Evolutionary conservation across 1,140 invertebrate species (phyloP).

Genomic region (Drosophila albomicans): DNA sequence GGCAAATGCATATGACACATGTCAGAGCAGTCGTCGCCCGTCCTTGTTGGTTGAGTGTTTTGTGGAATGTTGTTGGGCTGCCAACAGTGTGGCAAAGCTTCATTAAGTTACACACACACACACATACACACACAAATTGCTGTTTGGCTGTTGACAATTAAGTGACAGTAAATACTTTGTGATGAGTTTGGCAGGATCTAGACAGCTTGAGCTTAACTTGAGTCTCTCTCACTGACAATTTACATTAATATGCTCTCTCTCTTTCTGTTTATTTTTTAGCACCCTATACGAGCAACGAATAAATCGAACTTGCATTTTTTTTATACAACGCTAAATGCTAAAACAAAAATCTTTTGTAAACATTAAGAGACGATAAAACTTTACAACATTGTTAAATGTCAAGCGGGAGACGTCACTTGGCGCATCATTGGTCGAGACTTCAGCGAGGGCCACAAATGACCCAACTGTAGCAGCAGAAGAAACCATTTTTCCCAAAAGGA

Average conservation of each 20-base stretch:
- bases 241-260: constrained; percentile 16
- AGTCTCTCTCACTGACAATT: background rate
- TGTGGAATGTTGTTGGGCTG: constrained; percentile 34
- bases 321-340: constrained; percentile 47
- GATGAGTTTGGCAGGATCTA: constrained; percentile 41
- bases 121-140: constrained; percentile 22
- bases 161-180: constrained; percentile 75
- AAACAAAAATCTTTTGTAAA: constrained; percentile 38
- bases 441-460: constrained; percentile 44
- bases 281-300: constrained; percentile 70
- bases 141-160: constrained; percentile 68
- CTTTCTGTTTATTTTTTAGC: constrained; percentile 43
- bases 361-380: constrained; percentile 32
- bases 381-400: constrained; percentile 19
- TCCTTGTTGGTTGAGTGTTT: constrained; percentile 22
- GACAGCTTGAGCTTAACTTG: constrained; percentile 36
- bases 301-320: constrained; percentile 74
- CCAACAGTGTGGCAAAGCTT: constrained; percentile 47
- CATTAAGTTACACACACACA: constrained; percentile 60
- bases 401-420: constrained; percentile 26
- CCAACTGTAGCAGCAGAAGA: constrained; percentile 52
- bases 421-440: constrained; percentile 45
- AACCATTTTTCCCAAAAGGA: constrained; percentile 67
- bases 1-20: constrained; percentile 78
- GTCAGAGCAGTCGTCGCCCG: constrained; percentile 39